phyloP scores from a whole-genome alignment of 2,797 vertebrate species.

The Zalophus californianus region DNA sequence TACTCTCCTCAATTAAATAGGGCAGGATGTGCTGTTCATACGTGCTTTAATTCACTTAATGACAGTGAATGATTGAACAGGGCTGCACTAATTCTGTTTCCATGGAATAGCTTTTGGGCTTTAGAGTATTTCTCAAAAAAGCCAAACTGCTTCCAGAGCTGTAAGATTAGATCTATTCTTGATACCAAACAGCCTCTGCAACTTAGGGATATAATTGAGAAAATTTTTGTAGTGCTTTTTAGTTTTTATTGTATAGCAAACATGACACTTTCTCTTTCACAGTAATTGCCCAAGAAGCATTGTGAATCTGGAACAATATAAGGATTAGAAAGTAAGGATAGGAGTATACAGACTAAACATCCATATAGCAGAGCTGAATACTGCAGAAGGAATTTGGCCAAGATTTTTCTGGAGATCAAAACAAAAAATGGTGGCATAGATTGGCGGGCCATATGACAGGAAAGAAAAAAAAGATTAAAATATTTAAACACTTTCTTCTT shows the following conservation, averaged over 20 bases:
- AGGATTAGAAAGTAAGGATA: not conserved
- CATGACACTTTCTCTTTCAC: not conserved
- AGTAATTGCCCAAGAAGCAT: not conserved
- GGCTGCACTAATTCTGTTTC: not conserved
- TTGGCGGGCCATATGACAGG: not conserved
- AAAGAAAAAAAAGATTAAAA: not conserved
- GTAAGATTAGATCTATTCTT: not conserved
- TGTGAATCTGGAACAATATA: not conserved
- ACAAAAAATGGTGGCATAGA: not conserved
- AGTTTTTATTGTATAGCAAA: not conserved
- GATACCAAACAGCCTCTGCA: not conserved
- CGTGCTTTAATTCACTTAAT: not conserved
- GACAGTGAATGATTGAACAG: not conserved
- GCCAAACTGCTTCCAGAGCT: not conserved
- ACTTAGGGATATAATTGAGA: not conserved
- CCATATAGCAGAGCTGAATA: not conserved
- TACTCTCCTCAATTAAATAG: not conserved
- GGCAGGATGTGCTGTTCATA: not conserved
- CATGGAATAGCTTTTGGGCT: not conserved
- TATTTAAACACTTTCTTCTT: not conserved
- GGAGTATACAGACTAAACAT: not conserved
- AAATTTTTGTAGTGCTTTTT: not conserved
- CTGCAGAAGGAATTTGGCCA: not conserved
- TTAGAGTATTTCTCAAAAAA: not conserved
- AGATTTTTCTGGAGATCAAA: not conserved